A percentile compares a stretch with the other conserved stretches of the same genome.
These are phyloP conservation scores for Alligator sinensis DNA, from an alignment of 2,113 vertebrate genomes.

Conservation along the genomic window DNA sequence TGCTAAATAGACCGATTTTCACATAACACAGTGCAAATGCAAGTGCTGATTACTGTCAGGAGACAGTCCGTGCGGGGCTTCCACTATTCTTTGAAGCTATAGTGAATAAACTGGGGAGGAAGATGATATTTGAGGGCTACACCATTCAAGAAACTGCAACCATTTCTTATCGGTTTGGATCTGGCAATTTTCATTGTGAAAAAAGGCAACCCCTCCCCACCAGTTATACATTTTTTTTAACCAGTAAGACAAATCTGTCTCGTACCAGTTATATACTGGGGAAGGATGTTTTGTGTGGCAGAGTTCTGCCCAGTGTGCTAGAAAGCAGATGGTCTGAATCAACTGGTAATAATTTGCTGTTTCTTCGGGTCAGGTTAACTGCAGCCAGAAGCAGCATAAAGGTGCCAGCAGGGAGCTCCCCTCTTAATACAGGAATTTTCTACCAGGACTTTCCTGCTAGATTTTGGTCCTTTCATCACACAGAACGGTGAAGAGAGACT, in stretches of 20 bases:
- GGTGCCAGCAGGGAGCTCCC: not conserved
- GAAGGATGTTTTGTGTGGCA: not conserved
- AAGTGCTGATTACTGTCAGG: not conserved
- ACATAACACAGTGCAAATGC: not conserved
- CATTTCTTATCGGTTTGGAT: not conserved
- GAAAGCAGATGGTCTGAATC: no score
- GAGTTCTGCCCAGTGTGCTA: not conserved
- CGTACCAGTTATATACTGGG: not conserved
- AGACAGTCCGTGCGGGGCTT: not conserved
- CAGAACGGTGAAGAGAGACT: not conserved
- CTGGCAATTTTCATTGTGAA: not conserved
- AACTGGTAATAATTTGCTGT: not conserved
- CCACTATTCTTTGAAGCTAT: not conserved
- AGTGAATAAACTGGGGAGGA: not conserved
- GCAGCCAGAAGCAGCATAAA: not conserved
- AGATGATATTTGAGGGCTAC: fast-evolving
- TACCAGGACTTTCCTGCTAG: not conserved
- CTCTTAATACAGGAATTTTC: not conserved
- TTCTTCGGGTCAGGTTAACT: not conserved
- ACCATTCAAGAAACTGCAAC: not conserved
- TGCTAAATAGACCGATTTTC: slow-evolving; percentile 9
- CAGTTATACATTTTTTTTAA: no score
- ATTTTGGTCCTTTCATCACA: not conserved
- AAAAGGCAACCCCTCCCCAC: not conserved
- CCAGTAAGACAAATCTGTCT: no score